Evolutionary conservation across 2,113 vertebrate species (phyloP).

Genomic region (Hypanus sabinus): DNA sequence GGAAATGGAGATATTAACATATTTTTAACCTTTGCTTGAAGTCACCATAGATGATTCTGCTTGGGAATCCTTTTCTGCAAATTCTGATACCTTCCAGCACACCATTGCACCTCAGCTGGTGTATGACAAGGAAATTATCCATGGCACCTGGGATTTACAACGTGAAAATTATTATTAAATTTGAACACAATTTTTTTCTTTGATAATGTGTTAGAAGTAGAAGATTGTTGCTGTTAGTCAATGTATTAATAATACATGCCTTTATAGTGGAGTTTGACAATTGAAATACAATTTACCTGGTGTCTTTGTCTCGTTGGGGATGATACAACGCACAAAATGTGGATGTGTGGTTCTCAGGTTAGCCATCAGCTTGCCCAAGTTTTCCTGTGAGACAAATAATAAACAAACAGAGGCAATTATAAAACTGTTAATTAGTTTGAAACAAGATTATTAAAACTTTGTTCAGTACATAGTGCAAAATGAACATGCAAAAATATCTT

Average conservation of each 20-base stretch:
- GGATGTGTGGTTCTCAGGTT: slow-evolving; percentile 83
- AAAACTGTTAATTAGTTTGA: neutral
- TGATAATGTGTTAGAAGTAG: too few relatives aligned
- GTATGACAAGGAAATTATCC: slow-evolving; percentile 79
- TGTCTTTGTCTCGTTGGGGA: slow-evolving; percentile 91
- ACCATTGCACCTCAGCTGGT: slow-evolving; percentile 77
- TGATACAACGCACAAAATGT: slow-evolving; percentile 85
- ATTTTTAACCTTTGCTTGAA: slow-evolving; percentile 84
- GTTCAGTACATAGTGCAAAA: neutral
- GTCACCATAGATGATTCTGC: slow-evolving; percentile 77
- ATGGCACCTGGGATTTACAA: slow-evolving; percentile 60
- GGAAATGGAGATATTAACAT: neutral
- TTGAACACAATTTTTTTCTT: too few relatives aligned
- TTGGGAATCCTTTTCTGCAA: slow-evolving; percentile 84
- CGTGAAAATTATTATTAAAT: neutral
- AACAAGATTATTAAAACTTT: neutral
- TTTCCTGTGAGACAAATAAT: slow-evolving; percentile 64
- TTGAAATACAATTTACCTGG: slow-evolving; percentile 59
- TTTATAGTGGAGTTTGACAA: too few relatives aligned
- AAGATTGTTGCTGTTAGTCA: too few relatives aligned
- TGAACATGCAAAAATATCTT: slow-evolving; percentile 40
- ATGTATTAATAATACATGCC: neutral
- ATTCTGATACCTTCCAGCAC: slow-evolving; percentile 81
- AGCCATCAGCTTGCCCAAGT: slow-evolving; percentile 85
- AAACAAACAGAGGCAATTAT: neutral